Base-by-base conservation (phyloP, 1,140 invertebrate species). In the Achatina immaculata region DNA sequence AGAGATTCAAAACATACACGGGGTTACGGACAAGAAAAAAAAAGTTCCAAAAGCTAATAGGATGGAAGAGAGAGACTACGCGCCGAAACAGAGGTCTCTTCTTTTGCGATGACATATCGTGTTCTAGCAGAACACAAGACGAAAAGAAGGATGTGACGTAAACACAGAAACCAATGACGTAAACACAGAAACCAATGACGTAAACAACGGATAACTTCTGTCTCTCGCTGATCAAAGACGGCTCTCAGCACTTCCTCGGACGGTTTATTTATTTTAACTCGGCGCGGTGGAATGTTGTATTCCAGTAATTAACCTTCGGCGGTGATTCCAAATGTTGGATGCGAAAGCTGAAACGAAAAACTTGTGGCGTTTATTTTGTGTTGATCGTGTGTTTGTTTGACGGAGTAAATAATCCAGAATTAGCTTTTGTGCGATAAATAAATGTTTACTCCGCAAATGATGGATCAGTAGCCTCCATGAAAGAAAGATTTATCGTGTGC, bases 341-440 rank as follows among this genome's bases (percentile, higher is more conserved):
- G 68, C 42, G 68, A 71, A 45, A 71, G n/a, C 28, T 71, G 68
- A 71, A 71, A 45, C 6, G 42, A 42, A 71, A 71, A 71, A 45
- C n/a, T 71, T 71, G 68, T 45, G 6, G 38, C 2, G 68, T 45
- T 40, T 40, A 40, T 40, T 71, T 42, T 42, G 38, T 45, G 68
- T 71, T 71, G 68, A 71, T 42, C 16, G 68, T 42, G 2, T 40
- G 68, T 45, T 71, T 71, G 38, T 71, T 71, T 28, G 36, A 11
- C n/a, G 16, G 4, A 71, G 40, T 71, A 71, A 71, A 71, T 71
- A 42, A 42, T 42, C 42, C 38, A 24, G 42, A 28, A 42, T 40
- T 42, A 40, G 38, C 38, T 71, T 71, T 71, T 45, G 68, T 42
- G 24, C 6, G 68, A 9, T 42, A 42, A 42, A 71, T 71, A 42